Conservation (phyloP, 2,797 vertebrate genomes). For the Ctenopoma kingsleyae region DNA sequence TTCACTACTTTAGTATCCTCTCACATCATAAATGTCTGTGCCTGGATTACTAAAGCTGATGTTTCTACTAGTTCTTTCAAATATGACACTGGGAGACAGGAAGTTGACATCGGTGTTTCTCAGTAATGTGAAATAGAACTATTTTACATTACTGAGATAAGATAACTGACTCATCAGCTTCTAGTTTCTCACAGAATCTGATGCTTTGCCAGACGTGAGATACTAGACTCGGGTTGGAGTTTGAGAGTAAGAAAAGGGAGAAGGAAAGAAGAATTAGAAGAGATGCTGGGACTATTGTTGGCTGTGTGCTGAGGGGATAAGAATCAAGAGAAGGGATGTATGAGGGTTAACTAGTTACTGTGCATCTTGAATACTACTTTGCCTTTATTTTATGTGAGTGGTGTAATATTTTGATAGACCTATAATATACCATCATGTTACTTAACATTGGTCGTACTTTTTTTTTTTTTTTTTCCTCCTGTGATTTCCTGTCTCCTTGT, state of each 20-base stretch:
- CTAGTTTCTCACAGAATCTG: background rate
- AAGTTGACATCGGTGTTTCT: background rate
- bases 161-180: no score
- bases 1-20: background rate
- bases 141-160: no score
- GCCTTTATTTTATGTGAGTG: background rate
- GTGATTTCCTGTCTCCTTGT: conserved; percentile 52
- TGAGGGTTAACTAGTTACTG: conserved; percentile 8
- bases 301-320: conserved; percentile 29
- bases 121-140: background rate
- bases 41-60: background rate
- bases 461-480: conserved; percentile 35
- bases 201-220: background rate
- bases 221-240: background rate
- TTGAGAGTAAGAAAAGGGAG: no score
- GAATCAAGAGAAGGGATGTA: background rate
- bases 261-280: background rate
- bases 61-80: background rate
- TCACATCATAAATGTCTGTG: conserved; percentile 11
- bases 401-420: conserved; percentile 13
- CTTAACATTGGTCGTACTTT: conserved; percentile 35
- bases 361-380: no score
- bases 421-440: conserved; percentile 45
- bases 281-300: conserved; percentile 1
- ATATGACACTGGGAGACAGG: background rate